phyloP scores from a whole-genome alignment of 2,888 invertebrate genomes.

The Drosophila pseudotakahashii region DNA sequence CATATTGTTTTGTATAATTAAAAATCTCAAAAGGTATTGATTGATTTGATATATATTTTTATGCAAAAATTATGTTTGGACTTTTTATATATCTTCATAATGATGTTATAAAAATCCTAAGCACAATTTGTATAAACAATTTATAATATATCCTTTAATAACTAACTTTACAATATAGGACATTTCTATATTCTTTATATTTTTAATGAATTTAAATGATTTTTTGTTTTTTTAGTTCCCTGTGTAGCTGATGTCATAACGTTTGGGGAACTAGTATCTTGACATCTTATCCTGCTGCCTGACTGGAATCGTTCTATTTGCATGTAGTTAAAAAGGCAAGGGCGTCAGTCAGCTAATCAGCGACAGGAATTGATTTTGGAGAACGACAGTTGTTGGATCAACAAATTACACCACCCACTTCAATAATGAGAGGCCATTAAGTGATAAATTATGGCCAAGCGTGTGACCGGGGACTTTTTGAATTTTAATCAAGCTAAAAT shows the following conservation, averaged over 20 bases:
- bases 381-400: conserved; percentile 19
- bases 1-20: no score
- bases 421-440: conserved; percentile 53
- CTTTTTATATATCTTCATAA: no score
- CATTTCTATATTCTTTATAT: no score
- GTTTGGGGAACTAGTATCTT: conserved; percentile 1
- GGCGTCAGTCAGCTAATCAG: conserved; percentile 36
- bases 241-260: conserved; percentile 23
- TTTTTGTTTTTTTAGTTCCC: background rate
- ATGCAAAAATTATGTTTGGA: no score
- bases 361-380: conserved; percentile 44
- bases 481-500: conserved; percentile 78
- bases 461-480: conserved; percentile 61
- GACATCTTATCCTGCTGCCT: conserved; percentile 6
- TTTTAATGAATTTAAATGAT: no score
- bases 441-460: conserved; percentile 67
- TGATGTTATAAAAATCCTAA: no score
- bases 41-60: no score
- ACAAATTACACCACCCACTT: conserved; percentile 34
- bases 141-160: no score
- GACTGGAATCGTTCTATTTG: conserved; percentile 18
- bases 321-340: conserved; percentile 11
- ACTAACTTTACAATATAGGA: no score
- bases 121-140: no score
- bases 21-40: no score